A percentile compares a stretch with the other conserved stretches of the same genome.
phyloP scores from a whole-genome alignment of 2,113 vertebrate species.

The Ceyx margarethae region DNA sequence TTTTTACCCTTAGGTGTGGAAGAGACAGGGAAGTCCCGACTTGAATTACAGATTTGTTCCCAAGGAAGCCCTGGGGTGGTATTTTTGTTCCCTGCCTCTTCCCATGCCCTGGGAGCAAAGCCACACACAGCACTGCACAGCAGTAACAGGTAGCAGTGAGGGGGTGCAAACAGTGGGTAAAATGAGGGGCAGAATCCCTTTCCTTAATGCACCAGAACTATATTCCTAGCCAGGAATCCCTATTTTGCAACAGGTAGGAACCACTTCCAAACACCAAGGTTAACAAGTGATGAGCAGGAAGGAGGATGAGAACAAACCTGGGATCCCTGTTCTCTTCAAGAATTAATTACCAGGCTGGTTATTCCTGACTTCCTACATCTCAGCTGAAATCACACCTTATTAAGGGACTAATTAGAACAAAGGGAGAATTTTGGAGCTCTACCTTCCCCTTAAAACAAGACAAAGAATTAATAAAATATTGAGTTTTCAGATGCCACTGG shows the following conservation, averaged over 20 bases:
- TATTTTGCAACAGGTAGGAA: not conserved
- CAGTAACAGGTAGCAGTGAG: not conserved
- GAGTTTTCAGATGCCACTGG: not conserved
- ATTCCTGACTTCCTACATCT: not conserved
- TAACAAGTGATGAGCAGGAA: not conserved
- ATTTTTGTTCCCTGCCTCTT: not conserved
- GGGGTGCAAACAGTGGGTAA: not conserved
- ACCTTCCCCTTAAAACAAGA: not conserved
- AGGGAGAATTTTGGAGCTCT: not conserved
- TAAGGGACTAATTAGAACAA: not conserved
- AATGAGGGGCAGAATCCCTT: not conserved
- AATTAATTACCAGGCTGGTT: not conserved
- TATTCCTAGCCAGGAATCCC: not conserved
- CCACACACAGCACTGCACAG: not conserved
- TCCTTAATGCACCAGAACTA: not conserved
- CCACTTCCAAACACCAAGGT: not conserved
- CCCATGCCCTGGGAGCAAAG: not conserved
- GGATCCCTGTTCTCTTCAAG: not conserved
- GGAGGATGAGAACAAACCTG: not conserved
- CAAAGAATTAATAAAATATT: slow-evolving; percentile 10
- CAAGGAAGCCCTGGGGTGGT: not conserved
- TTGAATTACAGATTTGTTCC: not conserved
- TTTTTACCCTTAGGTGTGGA: not conserved
- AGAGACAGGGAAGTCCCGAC: not conserved
- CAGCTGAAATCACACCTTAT: not conserved